A percentile compares a stretch with the other conserved stretches of the same genome.
These are phyloP conservation scores for Cyaniris semiargus DNA, from an alignment of 2,888 invertebrate species.

Conservation along the genomic window DNA sequence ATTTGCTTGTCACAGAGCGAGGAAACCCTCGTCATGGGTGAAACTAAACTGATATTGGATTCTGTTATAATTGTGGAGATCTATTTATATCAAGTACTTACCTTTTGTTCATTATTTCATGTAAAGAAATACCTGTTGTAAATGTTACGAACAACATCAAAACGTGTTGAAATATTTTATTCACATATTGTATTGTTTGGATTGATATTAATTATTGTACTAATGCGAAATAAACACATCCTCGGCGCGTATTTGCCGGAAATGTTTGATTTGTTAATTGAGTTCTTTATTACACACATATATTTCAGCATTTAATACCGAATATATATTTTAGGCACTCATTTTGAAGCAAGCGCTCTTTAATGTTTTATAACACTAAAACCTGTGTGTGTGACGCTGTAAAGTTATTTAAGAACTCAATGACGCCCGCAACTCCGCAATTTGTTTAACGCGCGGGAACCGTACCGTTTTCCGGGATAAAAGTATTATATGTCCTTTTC, in stretches of 20 bases:
- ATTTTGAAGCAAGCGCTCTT: no score
- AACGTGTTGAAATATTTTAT: constrained; percentile 1
- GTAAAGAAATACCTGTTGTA: no score
- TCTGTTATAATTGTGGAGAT: constrained; percentile 19
- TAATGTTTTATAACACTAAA: no score
- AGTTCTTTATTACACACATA: neutral
- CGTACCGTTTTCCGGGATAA: no score
- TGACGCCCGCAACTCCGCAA: no score
- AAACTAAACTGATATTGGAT: constrained; percentile 31
- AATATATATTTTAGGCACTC: no score
- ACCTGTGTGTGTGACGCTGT: no score
- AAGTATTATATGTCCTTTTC: no score
- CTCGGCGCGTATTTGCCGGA: neutral
- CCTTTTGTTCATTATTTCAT: neutral
- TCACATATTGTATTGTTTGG: constrained; percentile 3
- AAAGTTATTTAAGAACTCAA: no score
- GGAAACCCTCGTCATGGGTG: constrained; percentile 27
- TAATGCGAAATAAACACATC: constrained; percentile 12
- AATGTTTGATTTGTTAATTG: constrained; percentile 16
- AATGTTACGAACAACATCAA: no score
- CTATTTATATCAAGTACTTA: constrained; percentile 3
- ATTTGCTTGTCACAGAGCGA: neutral
- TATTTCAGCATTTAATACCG: neutral
- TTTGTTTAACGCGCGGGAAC: no score
- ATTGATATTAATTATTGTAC: constrained; percentile 17